phyloP scores from a whole-genome alignment of 2,113 vertebrate genomes.

The Etia nguti region DNA sequence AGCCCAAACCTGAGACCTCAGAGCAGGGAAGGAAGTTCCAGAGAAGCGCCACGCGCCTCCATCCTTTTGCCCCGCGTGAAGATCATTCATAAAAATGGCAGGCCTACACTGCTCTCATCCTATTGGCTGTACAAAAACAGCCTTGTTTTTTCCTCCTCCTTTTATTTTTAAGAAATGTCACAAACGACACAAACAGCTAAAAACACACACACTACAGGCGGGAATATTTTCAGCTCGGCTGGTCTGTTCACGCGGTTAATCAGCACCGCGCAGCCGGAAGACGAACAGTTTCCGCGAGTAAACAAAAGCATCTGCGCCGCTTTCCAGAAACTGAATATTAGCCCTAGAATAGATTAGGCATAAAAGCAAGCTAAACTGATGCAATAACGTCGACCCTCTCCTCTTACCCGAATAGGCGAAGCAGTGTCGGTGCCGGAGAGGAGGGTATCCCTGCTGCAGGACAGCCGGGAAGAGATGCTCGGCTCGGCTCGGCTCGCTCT shows the following conservation, averaged over 20 bases:
- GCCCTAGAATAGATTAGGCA: not conserved
- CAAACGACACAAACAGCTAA: not conserved
- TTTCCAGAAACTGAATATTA: not conserved
- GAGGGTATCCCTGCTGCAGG: slow-evolving; percentile 29
- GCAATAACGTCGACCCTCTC: not conserved
- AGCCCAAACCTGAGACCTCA: not conserved
- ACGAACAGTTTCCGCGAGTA: not conserved
- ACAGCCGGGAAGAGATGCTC: slow-evolving; percentile 13
- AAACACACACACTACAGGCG: not conserved
- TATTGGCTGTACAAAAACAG: not conserved
- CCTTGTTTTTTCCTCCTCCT: not conserved
- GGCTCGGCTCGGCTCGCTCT: slow-evolving; percentile 23
- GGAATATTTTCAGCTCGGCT: not conserved
- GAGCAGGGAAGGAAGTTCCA: not conserved
- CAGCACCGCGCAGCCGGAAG: not conserved
- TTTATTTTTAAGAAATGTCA: not conserved
- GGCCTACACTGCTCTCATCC: not conserved
- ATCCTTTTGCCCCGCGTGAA: slow-evolving; percentile 20
- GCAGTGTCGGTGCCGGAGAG: not conserved
- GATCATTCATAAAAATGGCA: slow-evolving; percentile 55
- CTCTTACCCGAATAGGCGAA: slow-evolving; percentile 59
- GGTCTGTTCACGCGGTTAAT: not conserved
- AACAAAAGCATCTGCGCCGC: slow-evolving; percentile 8
- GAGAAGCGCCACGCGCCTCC: slow-evolving; percentile 7
- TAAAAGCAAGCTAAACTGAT: not conserved